Evolutionary conservation across 2,888 invertebrate species (phyloP).

Genomic region (Proisotoma minuta): DNA sequence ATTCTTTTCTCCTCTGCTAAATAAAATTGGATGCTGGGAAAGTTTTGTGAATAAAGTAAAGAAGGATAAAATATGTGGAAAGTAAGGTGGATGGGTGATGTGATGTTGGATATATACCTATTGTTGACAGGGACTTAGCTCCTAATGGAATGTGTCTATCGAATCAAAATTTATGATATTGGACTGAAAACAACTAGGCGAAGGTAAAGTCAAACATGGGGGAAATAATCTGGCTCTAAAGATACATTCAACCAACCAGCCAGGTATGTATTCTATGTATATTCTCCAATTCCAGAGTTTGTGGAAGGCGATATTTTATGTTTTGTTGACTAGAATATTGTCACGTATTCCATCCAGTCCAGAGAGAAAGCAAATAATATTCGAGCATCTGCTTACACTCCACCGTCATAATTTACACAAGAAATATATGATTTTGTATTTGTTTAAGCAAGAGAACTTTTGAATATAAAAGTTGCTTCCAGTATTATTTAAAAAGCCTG

Average conservation of each 20-base stretch:
- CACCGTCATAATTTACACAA: background rate
- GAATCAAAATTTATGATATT: slow-evolving; percentile 17
- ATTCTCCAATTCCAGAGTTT: background rate
- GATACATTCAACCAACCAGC: too few species aligned
- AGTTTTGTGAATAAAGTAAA: background rate
- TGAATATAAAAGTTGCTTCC: background rate
- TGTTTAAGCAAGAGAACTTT: too few species aligned
- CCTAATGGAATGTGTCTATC: slow-evolving; percentile 19
- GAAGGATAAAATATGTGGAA: background rate
- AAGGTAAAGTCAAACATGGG: background rate
- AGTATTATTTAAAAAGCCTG: background rate
- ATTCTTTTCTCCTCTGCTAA: too few species aligned
- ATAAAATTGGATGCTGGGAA: too few species aligned
- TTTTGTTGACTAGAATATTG: background rate
- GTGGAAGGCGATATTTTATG: background rate
- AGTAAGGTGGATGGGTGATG: background rate
- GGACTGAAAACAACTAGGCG: background rate
- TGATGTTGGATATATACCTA: background rate
- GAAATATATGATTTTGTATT: too few species aligned
- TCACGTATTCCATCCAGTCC: background rate
- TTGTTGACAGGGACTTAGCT: slow-evolving; percentile 7
- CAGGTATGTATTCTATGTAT: background rate
- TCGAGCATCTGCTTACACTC: background rate
- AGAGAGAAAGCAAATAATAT: background rate
- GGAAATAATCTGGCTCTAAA: background rate